A percentile compares a stretch with the other conserved stretches of the same genome.
Evolutionary conservation across 2,113 vertebrate genomes (phyloP).

Genomic region (Pseudorhombus dupliciocellatus): DNA sequence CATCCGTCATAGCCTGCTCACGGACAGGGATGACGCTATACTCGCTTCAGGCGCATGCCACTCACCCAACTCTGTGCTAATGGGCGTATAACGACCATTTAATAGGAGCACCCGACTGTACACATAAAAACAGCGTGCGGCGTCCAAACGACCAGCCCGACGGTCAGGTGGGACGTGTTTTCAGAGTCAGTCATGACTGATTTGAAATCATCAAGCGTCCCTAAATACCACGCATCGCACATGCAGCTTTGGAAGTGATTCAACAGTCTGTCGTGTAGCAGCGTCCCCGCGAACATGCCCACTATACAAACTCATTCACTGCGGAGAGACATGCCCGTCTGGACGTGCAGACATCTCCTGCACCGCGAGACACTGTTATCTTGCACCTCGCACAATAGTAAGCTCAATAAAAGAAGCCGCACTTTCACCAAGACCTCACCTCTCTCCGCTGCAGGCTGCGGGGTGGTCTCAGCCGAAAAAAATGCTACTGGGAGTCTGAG

Average conservation of each 20-base stretch:
- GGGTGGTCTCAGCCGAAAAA: slow-evolving; percentile 12
- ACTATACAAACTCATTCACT: not conserved
- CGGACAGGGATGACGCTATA: slow-evolving; percentile 20
- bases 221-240: slow-evolving; percentile 7
- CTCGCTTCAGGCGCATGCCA: slow-evolving; percentile 30
- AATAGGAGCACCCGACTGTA: not conserved
- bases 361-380: not conserved
- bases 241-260: slow-evolving; percentile 11
- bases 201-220: slow-evolving; percentile 1
- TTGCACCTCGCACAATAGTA: not conserved
- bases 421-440: slow-evolving; percentile 4
- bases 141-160: not conserved
- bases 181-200: slow-evolving; percentile 19
- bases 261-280: not conserved
- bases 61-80: slow-evolving; percentile 10
- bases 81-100: slow-evolving; percentile 28
- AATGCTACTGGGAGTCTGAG: no score
- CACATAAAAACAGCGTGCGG: no score
- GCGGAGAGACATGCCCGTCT: not conserved
- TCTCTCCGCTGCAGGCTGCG: not conserved
- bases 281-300: not conserved
- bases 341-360: not conserved
- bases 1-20: slow-evolving; percentile 8
- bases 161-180: slow-evolving; percentile 2
- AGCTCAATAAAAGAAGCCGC: not conserved